Evolutionary conservation across 2,888 invertebrate genomes (phyloP).

Genomic region (Hirtodrosophila alboralis): DNA sequence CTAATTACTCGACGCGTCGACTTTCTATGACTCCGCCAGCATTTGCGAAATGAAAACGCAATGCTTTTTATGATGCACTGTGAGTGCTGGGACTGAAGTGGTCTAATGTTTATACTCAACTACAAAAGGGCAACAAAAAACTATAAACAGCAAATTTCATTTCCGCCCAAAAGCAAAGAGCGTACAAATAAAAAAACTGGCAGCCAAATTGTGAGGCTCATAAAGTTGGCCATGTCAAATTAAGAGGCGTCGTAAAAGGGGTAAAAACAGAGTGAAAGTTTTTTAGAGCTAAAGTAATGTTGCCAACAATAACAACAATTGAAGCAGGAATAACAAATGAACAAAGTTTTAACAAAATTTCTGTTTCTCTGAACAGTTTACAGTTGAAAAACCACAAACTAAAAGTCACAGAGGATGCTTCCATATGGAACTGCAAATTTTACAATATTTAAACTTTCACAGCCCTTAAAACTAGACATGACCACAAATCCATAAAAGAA

Average conservation of each 20-base stretch:
- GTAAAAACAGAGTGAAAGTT: slow-evolving; percentile 36
- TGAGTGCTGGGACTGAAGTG: slow-evolving; percentile 38
- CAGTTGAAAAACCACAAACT: slow-evolving; percentile 35
- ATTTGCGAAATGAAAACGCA: slow-evolving; percentile 52
- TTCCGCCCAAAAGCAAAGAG: slow-evolving; percentile 52
- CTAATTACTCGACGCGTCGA: slow-evolving; percentile 73
- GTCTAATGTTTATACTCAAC: slow-evolving; percentile 30
- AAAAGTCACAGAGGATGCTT: slow-evolving; percentile 14
- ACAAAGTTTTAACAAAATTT: slow-evolving; percentile 29
- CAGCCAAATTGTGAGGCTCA: slow-evolving; percentile 61
- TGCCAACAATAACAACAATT: slow-evolving; percentile 38
- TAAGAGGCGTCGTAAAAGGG: slow-evolving; percentile 49
- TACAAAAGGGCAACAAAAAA: slow-evolving; percentile 46
- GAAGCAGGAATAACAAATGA: slow-evolving; percentile 46
- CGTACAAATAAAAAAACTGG: slow-evolving; percentile 29
- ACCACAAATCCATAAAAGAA: slow-evolving; percentile 5
- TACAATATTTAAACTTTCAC: not conserved
- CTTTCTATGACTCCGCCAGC: slow-evolving; percentile 65
- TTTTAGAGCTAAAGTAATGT: slow-evolving; percentile 62
- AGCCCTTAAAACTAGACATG: not conserved
- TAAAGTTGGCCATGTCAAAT: slow-evolving; percentile 62
- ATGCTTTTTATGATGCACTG: slow-evolving; percentile 51
- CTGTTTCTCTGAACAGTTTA: slow-evolving; percentile 25
- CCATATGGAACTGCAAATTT: slow-evolving; percentile 16
- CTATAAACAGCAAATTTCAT: slow-evolving; percentile 56